Percentiles rank a stretch among this genome's conserved stretches.
phyloP scores from a whole-genome alignment of 2,888 invertebrate species.

The Chrysina gloriosa region DNA sequence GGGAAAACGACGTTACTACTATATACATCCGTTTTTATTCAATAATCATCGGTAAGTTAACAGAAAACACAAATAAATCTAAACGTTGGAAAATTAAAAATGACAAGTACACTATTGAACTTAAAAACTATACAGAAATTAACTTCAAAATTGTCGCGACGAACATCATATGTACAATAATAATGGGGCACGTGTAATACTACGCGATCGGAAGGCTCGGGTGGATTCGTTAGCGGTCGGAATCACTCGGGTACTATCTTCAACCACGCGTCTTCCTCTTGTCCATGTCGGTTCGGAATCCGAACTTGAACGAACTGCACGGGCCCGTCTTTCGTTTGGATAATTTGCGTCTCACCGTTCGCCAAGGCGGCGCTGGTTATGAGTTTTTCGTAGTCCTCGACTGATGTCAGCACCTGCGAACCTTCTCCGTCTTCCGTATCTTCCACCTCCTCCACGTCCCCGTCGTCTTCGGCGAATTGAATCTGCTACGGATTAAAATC shows the following conservation, averaged over 20 bases:
- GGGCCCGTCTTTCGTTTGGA: constrained; percentile 63
- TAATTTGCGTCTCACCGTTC: constrained; percentile 62
- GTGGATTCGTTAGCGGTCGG: too few species aligned
- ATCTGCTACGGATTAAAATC: constrained; percentile 55
- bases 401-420: constrained; percentile 52
- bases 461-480: constrained; percentile 56
- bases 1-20: too few species aligned
- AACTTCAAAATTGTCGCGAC: background rate
- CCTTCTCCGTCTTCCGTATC: constrained; percentile 54
- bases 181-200: too few species aligned
- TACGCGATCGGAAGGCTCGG: too few species aligned
- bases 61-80: background rate
- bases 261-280: constrained; percentile 65
- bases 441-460: constrained; percentile 54
- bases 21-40: constrained; percentile 1
- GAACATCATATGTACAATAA: background rate
- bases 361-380: constrained; percentile 55
- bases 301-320: constrained; percentile 63
- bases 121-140: constrained; percentile 6
- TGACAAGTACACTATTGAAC: background rate
- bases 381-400: constrained; percentile 56
- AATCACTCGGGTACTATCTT: constrained; percentile 61
- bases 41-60: background rate
- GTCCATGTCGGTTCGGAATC: constrained; percentile 62
- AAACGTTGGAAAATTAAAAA: background rate